phyloP scores from a whole-genome alignment of 1,140 invertebrate species.

The Elysia chlorotica region DNA sequence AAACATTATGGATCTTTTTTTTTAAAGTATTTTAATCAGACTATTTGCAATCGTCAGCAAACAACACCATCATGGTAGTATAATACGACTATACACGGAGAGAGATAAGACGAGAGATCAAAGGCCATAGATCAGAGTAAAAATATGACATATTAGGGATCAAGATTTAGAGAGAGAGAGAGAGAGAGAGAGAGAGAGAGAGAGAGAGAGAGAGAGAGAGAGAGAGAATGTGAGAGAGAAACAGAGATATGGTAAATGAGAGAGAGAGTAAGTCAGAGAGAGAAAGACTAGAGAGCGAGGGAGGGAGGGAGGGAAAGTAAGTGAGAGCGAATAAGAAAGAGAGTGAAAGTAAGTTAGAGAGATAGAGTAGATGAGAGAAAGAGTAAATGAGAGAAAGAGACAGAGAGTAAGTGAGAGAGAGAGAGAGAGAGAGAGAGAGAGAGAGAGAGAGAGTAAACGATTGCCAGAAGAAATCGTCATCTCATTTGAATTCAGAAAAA shows the following conservation, averaged over 20 bases:
- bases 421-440: neutral
- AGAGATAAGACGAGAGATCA: neutral
- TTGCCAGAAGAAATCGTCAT: no score
- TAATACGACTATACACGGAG: neutral
- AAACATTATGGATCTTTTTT: neutral
- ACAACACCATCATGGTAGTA: neutral
- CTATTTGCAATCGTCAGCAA: neutral
- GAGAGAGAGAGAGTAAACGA: neutral
- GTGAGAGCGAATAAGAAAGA: neutral
- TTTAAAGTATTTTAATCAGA: neutral
- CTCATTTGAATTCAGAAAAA: no score
- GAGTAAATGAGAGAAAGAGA: neutral
- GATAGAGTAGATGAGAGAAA: neutral
- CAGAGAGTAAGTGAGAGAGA: neutral
- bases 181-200: conserved; percentile 5
- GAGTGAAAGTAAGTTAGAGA: neutral
- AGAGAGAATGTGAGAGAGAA: neutral
- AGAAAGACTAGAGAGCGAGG: no score
- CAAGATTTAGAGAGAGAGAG: neutral
- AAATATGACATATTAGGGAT: no score
- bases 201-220: neutral
- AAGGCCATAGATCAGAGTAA: no score
- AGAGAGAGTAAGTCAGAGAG: no score
- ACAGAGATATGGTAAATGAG: no score
- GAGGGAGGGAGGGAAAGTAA: neutral